These are phyloP conservation scores for Melanotaenia boesemani DNA, from an alignment of 2,797 vertebrate genomes.

Conservation along the genomic window DNA sequence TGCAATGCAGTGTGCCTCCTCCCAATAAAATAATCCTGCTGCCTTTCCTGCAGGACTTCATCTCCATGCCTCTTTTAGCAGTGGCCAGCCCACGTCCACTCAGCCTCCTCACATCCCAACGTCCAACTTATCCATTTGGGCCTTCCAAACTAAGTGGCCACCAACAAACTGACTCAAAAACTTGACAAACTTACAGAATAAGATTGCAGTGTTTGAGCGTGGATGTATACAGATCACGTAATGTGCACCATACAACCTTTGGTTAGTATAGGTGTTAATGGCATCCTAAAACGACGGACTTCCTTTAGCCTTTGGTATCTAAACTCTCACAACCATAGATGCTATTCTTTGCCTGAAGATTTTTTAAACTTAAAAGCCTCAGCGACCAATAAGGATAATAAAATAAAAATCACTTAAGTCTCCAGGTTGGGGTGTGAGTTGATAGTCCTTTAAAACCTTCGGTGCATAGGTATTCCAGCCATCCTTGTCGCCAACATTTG, in stretches of 20 bases:
- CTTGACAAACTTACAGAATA: slow-evolving; percentile 58
- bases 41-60: slow-evolving; percentile 63
- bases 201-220: slow-evolving; percentile 63
- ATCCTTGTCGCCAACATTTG: slow-evolving; percentile 52
- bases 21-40: slow-evolving; percentile 66
- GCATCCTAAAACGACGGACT: slow-evolving; percentile 64
- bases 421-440: slow-evolving; percentile 62
- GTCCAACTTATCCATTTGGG: slow-evolving; percentile 48
- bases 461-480: slow-evolving; percentile 71
- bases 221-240: slow-evolving; percentile 52
- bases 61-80: slow-evolving; percentile 54
- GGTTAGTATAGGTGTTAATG: slow-evolving; percentile 76
- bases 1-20: slow-evolving; percentile 82
- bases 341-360: slow-evolving; percentile 55
- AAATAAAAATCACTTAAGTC: slow-evolving; percentile 55
- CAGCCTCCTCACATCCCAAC: slow-evolving; percentile 56
- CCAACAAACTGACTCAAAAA: slow-evolving; percentile 54
- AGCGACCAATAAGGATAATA: slow-evolving; percentile 34
- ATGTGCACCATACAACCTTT: slow-evolving; percentile 75
- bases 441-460: slow-evolving; percentile 72
- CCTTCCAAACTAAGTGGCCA: slow-evolving; percentile 49
- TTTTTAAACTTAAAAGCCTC: slow-evolving; percentile 60
- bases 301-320: slow-evolving; percentile 80
- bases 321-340: slow-evolving; percentile 56
- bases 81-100: slow-evolving; percentile 62